Base-by-base conservation (phyloP, 2,113 vertebrate genomes). In the Otocyon megalotis region DNA sequence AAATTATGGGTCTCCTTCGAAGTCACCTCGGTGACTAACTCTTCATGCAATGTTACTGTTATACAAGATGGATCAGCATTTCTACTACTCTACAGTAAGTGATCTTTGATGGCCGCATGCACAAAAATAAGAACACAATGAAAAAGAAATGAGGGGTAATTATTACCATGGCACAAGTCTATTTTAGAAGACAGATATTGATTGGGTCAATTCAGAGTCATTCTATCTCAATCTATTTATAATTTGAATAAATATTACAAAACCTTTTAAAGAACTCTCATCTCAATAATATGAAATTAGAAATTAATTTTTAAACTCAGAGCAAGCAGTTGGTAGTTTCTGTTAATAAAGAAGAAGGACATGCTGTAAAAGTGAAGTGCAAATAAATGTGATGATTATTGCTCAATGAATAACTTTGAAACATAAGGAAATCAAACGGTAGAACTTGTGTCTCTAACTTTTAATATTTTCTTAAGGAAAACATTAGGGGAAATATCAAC, bases 381-480 rank as follows among this genome's bases (percentile, higher is more conserved):
- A 65, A 92, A 54, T 84, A 54, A 43, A 76, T 7, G 12, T 56
- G 11, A 58, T 65, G 7, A 26, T 30, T 63, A 8, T 19, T 28
- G 26, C 15, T 85, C 65, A 53, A 17, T 2, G 35, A 79, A 54
- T 76, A 82, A 77, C 43, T 92, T 28, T 43, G 43, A 96, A 62
- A 32, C 14, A 69, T 32, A 86, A 76, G 65, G 62, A 84, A 90
- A 96, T 93, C 37, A 94, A 79, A 93, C 62, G 37, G 81, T 74
- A 86, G 15, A 60, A 88, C 26, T 58, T 72, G n/a, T 2, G 30
- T 54, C 50, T 96, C 43, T 69, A 88, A 76, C 74, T 96, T 93
- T 81, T 72, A 86, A 79, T 94, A 92, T 97, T 96, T 98, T 93
- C 92, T 92, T 81, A 90, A 90, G 58, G 89, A 85, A 97, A 94